Evolutionary conservation across 2,888 invertebrate genomes (phyloP).

Genomic region (Apodemia mormo): DNA sequence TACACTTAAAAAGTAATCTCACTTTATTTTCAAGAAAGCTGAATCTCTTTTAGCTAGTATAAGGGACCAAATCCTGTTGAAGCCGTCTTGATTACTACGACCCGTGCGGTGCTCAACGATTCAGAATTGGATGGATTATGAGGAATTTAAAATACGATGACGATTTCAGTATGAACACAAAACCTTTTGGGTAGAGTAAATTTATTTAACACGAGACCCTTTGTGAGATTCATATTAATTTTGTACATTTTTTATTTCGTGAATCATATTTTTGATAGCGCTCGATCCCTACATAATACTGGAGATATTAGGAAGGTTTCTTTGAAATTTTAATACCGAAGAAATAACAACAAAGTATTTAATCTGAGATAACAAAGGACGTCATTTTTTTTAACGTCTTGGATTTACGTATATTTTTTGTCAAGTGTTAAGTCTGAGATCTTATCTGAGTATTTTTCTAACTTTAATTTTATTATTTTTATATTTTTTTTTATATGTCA

Average conservation of each 20-base stretch:
- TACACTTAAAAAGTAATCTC: slow-evolving; percentile 41
- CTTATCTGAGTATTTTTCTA: not conserved
- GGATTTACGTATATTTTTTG: not conserved
- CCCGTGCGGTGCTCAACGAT: slow-evolving; percentile 65
- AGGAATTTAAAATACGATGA: slow-evolving; percentile 78
- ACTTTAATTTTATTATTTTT: no score
- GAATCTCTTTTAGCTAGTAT: slow-evolving; percentile 57
- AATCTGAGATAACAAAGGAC: not conserved
- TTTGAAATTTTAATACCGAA: not conserved
- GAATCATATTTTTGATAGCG: slow-evolving; percentile 13
- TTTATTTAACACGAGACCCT: slow-evolving; percentile 34
- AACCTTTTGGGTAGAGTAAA: slow-evolving; percentile 56
- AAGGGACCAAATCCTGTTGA: slow-evolving; percentile 71
- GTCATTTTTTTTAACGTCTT: not conserved
- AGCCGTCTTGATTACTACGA: slow-evolving; percentile 77
- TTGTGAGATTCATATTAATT: slow-evolving; percentile 7
- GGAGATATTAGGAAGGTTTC: not conserved
- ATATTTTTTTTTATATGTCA: no score
- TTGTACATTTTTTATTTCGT: slow-evolving; percentile 21
- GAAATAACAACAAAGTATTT: not conserved
- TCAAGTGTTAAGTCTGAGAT: not conserved
- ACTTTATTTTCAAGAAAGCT: slow-evolving; percentile 48
- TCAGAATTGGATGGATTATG: slow-evolving; percentile 80
- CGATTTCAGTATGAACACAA: slow-evolving; percentile 78
- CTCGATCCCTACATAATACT: not conserved